Evolutionary conservation across 2,797 vertebrate species (phyloP), one percentile per base, ranked within the genome.

Genomic region (Acanthornis magna): DNA sequence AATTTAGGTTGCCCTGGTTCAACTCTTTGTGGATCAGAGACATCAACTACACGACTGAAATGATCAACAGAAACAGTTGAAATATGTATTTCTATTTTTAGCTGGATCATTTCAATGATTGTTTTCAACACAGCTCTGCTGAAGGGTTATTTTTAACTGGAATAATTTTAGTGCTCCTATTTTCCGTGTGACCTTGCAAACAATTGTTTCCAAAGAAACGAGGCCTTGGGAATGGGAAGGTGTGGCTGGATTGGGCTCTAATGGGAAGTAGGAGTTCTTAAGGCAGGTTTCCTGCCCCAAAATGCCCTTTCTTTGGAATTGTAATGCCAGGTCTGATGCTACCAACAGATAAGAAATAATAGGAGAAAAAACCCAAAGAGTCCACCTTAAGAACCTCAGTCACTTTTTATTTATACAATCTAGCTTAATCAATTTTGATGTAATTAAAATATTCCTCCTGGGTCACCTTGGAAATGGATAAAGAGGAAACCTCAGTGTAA

Each of bases 101-200:
- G 57, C 48, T 53, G 67, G 21, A 61, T 91, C 61, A 26, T n/a
- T 85, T 76, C 27, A 68, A 3, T 89, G 63, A 27, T 76, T 89
- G 42, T 85, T 95, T 91, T 94, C 47, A 83, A n/a, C 50, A 47
- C 25, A 58, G 62, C 65, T 83, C 51, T 85, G 47, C 57, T 63
- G 65, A 65, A 68, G 43, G 20, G 32, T 78, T 95, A 81, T 89
- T 96, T 88, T 90, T 85, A 89, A 47, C 93, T 54, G 47, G 22
- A 85, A 71, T 89, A 65, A 83, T 80, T 68, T 65, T 34, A 83
- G 65, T 32, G 54, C 11, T 92, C 10, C 29, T 74, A 0, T 92
- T 85, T 89, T 84, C 58, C 20, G 2, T 57, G 43, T 89, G 74
- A 75, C 67, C 77, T 94, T 93, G 71, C 73, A 77, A 93, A 85